These are phyloP conservation scores for Microctenopoma steveboyesi DNA, from an alignment of 2,797 vertebrate genomes.

Conservation along the genomic window DNA sequence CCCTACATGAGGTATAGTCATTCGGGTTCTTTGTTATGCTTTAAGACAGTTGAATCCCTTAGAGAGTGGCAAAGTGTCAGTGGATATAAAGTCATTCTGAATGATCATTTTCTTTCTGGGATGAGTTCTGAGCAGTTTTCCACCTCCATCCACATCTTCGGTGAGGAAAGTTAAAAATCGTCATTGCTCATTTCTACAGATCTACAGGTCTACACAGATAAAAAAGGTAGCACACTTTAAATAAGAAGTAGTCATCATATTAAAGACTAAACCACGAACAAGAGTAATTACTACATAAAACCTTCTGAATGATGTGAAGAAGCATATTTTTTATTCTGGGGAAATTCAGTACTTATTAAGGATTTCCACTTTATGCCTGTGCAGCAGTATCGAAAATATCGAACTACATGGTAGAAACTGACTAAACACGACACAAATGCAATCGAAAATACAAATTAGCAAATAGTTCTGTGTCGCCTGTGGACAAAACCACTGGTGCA, in stretches of 20 bases:
- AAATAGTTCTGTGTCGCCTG: neutral
- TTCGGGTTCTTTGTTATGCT: constrained; percentile 10
- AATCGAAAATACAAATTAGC: neutral
- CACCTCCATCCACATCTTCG: constrained; percentile 8
- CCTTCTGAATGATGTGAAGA: no score
- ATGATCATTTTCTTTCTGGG: neutral
- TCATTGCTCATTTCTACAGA: neutral
- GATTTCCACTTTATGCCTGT: neutral
- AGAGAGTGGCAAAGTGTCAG: constrained; percentile 2
- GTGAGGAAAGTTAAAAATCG: neutral
- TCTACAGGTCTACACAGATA: neutral
- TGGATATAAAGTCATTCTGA: constrained; percentile 7
- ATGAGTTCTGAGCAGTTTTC: constrained; percentile 20
- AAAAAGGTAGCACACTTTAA: constrained; percentile 4
- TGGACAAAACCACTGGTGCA: neutral
- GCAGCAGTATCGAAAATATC: neutral
- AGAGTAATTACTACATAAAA: neutral
- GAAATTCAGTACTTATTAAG: neutral
- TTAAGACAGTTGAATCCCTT: neutral
- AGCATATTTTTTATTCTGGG: neutral
- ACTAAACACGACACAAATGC: neutral
- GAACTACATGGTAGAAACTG: neutral
- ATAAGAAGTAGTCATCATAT: neutral
- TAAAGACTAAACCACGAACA: neutral
- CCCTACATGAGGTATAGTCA: neutral